A percentile compares a stretch with the other conserved stretches of the same genome.
Evolutionary conservation across 2,113 vertebrate genomes (phyloP).

Genomic region (Thalassoma bifasciatum): DNA sequence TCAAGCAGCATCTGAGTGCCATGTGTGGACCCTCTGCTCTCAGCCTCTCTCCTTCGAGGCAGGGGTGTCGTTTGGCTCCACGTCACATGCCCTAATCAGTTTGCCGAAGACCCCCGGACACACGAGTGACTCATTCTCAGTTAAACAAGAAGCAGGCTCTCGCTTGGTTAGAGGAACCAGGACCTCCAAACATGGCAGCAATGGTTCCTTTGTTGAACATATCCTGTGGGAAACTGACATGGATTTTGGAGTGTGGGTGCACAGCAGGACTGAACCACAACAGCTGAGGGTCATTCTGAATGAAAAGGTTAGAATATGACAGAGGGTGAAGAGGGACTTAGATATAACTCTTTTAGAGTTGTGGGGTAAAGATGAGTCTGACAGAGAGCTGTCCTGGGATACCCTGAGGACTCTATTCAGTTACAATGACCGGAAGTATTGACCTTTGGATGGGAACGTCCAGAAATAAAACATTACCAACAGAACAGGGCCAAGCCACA

Average conservation of each 20-base stretch:
- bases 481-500: too few species aligned
- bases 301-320: not conserved
- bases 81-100: constrained; percentile 54
- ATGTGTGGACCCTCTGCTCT: constrained; percentile 65
- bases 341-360: too few species aligned
- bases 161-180: constrained; percentile 33
- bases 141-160: constrained; percentile 61
- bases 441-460: not conserved
- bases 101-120: constrained; percentile 53
- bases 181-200: constrained; percentile 53
- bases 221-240: constrained; percentile 23
- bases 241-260: constrained; percentile 14
- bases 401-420: not conserved
- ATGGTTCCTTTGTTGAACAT: constrained; percentile 33
- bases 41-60: constrained; percentile 27
- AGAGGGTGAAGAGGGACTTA: not conserved
- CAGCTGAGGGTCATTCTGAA: not conserved
- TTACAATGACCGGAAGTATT: not conserved
- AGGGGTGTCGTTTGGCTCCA: constrained; percentile 45
- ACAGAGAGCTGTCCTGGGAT: not conserved
- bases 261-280: not conserved
- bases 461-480: not conserved
- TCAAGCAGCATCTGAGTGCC: constrained; percentile 69
- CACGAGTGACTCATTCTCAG: constrained; percentile 53
- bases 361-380: not conserved